Conservation (phyloP, 1,140 invertebrate genomes). For the Drosophila rufa region DNA sequence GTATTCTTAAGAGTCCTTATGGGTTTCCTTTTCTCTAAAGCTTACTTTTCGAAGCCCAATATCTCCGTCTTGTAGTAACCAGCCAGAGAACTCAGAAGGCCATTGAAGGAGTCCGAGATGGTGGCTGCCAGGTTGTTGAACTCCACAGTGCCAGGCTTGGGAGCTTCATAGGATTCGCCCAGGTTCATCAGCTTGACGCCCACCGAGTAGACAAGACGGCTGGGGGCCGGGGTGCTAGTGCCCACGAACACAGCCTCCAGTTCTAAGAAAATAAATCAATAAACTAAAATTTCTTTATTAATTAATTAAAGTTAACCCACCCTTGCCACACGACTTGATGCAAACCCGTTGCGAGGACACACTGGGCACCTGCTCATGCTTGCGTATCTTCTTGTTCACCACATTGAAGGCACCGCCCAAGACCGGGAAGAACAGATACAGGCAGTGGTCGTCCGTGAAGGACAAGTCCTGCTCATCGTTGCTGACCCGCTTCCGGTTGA, state of each 20-base stretch:
- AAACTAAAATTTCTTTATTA: background rate
- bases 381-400: conserved; percentile 94
- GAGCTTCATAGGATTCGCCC: conserved; percentile 91
- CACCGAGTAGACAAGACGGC: conserved; percentile 89
- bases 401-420: conserved; percentile 93
- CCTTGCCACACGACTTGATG: conserved; percentile 91
- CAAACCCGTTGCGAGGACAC: conserved; percentile 93
- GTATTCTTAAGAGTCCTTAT: background rate
- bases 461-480: conserved; percentile 93
- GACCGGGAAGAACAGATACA: conserved; percentile 95
- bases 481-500: conserved; percentile 91
- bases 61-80: conserved; percentile 90
- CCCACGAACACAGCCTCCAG: conserved; percentile 86
- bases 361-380: conserved; percentile 92
- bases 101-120: conserved; percentile 88
- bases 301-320: conserved; percentile 71
- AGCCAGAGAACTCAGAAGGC: conserved; percentile 88
- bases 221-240: conserved; percentile 88
- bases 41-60: conserved; percentile 90
- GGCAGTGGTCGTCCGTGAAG: conserved; percentile 93
- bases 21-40: conserved; percentile 25
- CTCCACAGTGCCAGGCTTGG: conserved; percentile 89
- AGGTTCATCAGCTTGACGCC: conserved; percentile 91
- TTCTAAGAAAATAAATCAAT: conserved; percentile 35
- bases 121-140: conserved; percentile 90